These are phyloP conservation scores for Paramormyrops kingsleyae DNA, from an alignment of 2,113 vertebrate genomes.

Conservation along the genomic window DNA sequence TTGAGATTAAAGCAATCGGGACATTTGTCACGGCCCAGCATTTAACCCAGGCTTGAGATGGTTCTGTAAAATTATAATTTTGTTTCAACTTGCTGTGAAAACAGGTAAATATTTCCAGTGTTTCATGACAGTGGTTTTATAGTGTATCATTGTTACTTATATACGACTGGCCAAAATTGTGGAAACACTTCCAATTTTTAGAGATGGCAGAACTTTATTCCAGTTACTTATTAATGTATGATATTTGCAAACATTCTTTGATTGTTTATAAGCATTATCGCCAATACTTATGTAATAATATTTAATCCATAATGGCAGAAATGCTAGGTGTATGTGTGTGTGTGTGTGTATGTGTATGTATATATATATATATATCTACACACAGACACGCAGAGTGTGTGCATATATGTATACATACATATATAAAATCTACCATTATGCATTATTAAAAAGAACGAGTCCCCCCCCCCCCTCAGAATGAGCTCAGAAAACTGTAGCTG, in stretches of 20 bases:
- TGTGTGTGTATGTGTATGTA: too few species aligned
- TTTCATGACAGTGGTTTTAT: background rate
- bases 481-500: background rate
- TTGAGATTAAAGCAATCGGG: background rate
- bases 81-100: background rate
- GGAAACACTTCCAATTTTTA: background rate
- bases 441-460: background rate
- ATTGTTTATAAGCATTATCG: background rate
- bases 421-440: background rate
- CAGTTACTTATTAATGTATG: background rate
- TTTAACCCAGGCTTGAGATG: background rate
- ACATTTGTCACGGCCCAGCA: too few species aligned
- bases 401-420: background rate
- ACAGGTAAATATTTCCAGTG: background rate
- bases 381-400: background rate
- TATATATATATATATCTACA: too few species aligned
- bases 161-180: background rate
- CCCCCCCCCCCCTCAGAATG: background rate
- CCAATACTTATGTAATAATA: background rate
- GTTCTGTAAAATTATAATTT: background rate
- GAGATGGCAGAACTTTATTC: background rate
- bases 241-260: background rate
- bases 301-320: background rate
- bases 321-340: background rate
- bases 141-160: background rate